phyloP scores from a whole-genome alignment of 2,113 vertebrate species.

The Ptilonorhynchus violaceus region DNA sequence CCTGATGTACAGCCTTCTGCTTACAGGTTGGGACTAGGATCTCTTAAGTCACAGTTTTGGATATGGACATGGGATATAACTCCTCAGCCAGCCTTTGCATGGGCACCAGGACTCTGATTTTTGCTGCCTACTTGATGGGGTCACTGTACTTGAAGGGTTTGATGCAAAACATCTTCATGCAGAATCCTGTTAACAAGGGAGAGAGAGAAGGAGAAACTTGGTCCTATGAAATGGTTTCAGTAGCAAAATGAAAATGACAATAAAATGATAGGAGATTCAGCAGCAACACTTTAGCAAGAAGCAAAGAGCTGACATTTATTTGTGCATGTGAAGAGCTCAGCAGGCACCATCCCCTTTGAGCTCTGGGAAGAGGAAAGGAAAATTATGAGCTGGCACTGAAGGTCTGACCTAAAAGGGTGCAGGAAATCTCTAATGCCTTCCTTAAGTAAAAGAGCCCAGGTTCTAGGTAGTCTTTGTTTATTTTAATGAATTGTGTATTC shows the following conservation, averaged over 20 bases:
- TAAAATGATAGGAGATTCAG: not conserved
- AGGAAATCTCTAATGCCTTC: not conserved
- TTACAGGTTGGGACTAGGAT: constrained; percentile 60
- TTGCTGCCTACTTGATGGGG: constrained; percentile 55
- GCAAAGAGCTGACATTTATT: not conserved
- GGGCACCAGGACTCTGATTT: constrained; percentile 58
- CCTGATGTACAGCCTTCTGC: not conserved
- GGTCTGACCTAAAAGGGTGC: not conserved
- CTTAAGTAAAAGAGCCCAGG: not conserved
- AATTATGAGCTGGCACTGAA: not conserved
- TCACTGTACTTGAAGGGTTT: constrained; percentile 51
- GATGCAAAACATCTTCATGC: constrained; percentile 70
- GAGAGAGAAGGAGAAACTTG: not conserved
- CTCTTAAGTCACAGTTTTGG: constrained; percentile 68
- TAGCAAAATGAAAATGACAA: not conserved
- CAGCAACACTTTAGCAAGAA: not conserved
- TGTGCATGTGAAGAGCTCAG: not conserved
- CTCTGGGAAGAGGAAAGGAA: not conserved
- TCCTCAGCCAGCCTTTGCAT: constrained; percentile 63
- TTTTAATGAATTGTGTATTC: not conserved
- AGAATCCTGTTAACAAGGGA: constrained; percentile 38
- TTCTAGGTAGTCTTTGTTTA: not conserved
- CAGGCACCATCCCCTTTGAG: not conserved
- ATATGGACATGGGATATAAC: constrained; percentile 67
- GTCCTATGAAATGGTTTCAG: not conserved